Base-by-base conservation (phyloP, 2,113 vertebrate species). In the Melanocharis versteri region DNA sequence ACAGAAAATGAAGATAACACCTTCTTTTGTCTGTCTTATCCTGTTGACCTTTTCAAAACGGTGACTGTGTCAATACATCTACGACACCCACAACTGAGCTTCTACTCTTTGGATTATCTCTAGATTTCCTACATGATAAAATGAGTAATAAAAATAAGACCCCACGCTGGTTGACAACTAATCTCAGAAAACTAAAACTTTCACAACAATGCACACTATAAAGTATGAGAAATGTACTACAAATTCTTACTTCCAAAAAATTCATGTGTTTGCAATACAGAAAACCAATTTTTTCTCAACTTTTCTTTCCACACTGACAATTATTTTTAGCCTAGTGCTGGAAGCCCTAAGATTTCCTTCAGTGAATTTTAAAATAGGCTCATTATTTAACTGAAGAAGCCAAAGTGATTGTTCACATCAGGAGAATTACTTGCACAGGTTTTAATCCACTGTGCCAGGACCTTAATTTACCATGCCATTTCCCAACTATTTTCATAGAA, bases 341-440 rank as follows among this genome's bases (percentile, higher is more conserved):
- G 42, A 93, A 90, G 42, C 8, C 26, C 44, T 79, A 66, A 73
- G 47, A 62, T 70, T 91, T 87, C 42, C 80, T 89, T 86, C n/a
- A 61, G 58, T 69, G 76, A 69, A 83, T 92, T 93, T 92, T 78
- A 83, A 88, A 91, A 78, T 28, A 89, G 60, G 39, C 31, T 93
- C 51, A 75, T 78, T 89, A 93, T 87, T 96, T 87, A 42, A 87
- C 69, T 78, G 69, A 93, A 90, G 73, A 86, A 92, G 62, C 57
- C 75, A 80, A 92, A 72, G 37, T 7, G 30, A 79, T 81, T 87
- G 57, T 62, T 95, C 78, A 51, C 66, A 64, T 75, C 48, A 82
- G 69, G 33, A 94, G 51, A 93, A 91, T 61, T 91, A 87, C 69
- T 89, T 75, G 35, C 44, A 89, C 31, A 66, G 44, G 56, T 73